Conservation (phyloP, 2,113 vertebrate species). For the Gallinago media region DNA sequence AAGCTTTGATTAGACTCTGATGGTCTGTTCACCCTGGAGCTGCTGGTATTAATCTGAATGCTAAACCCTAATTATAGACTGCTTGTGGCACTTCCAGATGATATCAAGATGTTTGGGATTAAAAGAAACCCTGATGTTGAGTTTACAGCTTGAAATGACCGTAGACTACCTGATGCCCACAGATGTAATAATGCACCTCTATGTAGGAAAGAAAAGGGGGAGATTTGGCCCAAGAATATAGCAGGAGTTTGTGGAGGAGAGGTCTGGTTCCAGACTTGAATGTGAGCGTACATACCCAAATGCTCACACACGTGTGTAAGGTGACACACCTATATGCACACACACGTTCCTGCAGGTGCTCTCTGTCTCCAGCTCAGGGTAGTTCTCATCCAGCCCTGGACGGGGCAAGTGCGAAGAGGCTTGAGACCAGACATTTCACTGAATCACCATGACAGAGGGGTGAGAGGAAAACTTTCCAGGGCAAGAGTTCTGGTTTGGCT, state of each 20-base stretch:
- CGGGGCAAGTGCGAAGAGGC: neutral
- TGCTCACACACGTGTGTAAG: neutral
- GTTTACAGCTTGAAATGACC: conserved; percentile 67
- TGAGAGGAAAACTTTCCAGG: neutral
- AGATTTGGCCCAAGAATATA: neutral
- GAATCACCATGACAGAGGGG: neutral
- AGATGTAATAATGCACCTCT: neutral
- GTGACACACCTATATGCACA: neutral
- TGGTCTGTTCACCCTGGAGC: conserved; percentile 60
- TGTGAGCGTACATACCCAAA: neutral
- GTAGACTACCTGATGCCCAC: conserved; percentile 28
- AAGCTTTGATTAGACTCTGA: conserved; percentile 69
- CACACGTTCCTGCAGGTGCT: neutral
- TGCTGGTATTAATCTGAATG: conserved; percentile 68
- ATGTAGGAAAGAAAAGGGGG: neutral
- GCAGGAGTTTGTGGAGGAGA: neutral
- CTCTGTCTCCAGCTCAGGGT: neutral
- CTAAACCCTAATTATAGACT: conserved; percentile 73
- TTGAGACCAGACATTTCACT: neutral
- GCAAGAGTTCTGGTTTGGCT: neutral
- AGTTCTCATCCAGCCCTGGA: neutral
- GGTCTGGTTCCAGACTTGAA: neutral
- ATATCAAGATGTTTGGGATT: conserved; percentile 81
- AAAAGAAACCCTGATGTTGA: conserved; percentile 62
- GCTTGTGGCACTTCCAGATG: conserved; percentile 73